Base-by-base conservation (phyloP, 2,888 invertebrate species). In the Pyrochroa serraticornis region DNA sequence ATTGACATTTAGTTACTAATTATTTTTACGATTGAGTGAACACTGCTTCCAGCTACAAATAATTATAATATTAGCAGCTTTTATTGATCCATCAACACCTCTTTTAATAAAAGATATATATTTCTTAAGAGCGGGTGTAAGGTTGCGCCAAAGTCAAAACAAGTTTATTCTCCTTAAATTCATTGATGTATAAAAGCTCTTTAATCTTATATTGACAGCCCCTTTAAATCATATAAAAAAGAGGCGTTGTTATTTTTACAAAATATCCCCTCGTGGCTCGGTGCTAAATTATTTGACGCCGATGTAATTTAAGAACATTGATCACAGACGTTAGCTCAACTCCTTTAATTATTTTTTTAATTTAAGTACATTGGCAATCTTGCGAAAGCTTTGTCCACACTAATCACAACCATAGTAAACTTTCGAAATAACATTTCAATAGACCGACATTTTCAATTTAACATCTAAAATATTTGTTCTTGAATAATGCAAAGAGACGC, bases 161-260 rank as follows among this genome's bases (percentile, higher is more conserved):
- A 50, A 50, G 47, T 50, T 42, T 41, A 41, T 47, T 31, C 35
- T 44, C 22, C 30, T 32, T 54, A 45, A 49, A 48, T 43, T 14
- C 31, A 10, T 54, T 54, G 37, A 34, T 42, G 47, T 48, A 14
- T 10, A 38, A 47, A 47, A 48, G 41, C 48, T 39, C 13, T 36
- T 56, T 50, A 50, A 50, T 44, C 45, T 43, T 56, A 22, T 45
- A 56, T 51, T 51, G 46, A 45, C 33, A 57, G 43, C 45, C 46
- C 32, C 43, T 38, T 50, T 44, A 34, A 34, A 30, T 13, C 3
- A 44, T 35, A 51, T 46, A 35, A 33, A 45, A 12, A 38, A 33
- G 36, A 51, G 37, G 33, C 36, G 39, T 7, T 56, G 56, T 57
- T 50, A 57, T 57, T 57, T 51, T 51, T 51, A 39, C 36, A 33